Percentiles rank a stretch among this genome's conserved stretches.
These are phyloP conservation scores for Palythoa caribaeorum DNA, from an alignment of 92 coral and sea anemone species.

Conservation along the genomic window DNA sequence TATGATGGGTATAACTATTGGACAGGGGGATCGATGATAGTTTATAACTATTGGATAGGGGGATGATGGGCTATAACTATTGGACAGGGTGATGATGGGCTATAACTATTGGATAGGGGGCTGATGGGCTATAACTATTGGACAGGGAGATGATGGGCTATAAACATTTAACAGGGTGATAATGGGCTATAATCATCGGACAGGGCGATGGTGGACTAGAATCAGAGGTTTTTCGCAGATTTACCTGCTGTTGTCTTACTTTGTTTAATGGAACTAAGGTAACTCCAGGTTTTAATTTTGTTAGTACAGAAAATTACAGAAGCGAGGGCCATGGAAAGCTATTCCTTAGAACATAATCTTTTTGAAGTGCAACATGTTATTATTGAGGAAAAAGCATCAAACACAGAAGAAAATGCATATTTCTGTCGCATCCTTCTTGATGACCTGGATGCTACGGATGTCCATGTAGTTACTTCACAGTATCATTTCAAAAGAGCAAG, in stretches of 20 bases:
- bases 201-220: too few relatives aligned
- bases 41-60: too few relatives aligned
- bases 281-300: background rate
- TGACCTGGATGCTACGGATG: slow-evolving; percentile 45
- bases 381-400: slow-evolving; percentile 76
- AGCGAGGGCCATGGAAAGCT: slow-evolving; percentile 83
- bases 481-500: slow-evolving; percentile 78
- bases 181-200: too few relatives aligned
- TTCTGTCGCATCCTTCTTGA: slow-evolving; percentile 82
- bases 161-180: too few relatives aligned
- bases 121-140: too few relatives aligned
- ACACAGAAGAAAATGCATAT: slow-evolving; percentile 87
- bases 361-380: slow-evolving; percentile 73
- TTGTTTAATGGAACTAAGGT: background rate
- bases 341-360: slow-evolving; percentile 60
- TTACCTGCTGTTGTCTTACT: background rate
- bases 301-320: slow-evolving; percentile 72
- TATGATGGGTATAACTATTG: too few relatives aligned
- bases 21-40: too few relatives aligned
- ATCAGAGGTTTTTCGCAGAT: background rate
- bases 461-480: slow-evolving; percentile 79
- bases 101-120: too few relatives aligned
- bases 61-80: too few relatives aligned
- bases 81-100: too few relatives aligned
- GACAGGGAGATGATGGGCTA: too few relatives aligned